Evolutionary conservation across 2,113 vertebrate species (phyloP), one percentile per base, ranked within the genome.

Genomic region (Tyto alba): DNA sequence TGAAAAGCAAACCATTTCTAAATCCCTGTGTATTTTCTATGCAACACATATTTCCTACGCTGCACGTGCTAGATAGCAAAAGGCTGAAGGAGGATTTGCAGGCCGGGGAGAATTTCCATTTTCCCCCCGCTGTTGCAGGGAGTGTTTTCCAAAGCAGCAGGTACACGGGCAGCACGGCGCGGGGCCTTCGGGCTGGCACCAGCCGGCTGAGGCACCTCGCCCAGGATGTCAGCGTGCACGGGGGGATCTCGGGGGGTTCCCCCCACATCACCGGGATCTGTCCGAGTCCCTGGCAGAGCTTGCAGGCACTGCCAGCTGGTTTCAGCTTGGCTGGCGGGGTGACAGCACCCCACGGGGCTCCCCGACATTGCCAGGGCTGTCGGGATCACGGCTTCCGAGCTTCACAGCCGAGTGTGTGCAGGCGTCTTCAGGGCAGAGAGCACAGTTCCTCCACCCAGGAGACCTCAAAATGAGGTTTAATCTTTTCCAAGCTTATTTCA

Each of bases 171-270:
- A 57, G 43, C 4, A 2, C 52, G 4, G 55, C 8, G 14, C 2
- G 5, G 50, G 21, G 69, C 4, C 4, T 16, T 11, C 0, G 2
- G 59, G 22, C 57, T 47, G 57, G 36, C 14, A 52, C 34, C 26
- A 29, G 20, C 32, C 5, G 3, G 14, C 32, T 26, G 63, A 47
- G 21, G 21, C 66, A 41, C 11, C 11, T 82, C 3, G 3, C 50
- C 25, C 4, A 0, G 45, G 45, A 41, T 0, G 7, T n/a, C n/a
- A 11, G 29, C 2, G 2, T 8, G n/a, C 3, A 2, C 34, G 4
- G 18, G 22, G 50, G 63, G 43, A 29, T 27, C 53, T 29, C 1
- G 1, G 16, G 13, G 20, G 41, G 27, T 34, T 25, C 22, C 12
- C 43, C n/a, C n/a, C n/a, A n/a, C n/a, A n/a, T n/a, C n/a, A n/a